Conservation (phyloP, 2,113 vertebrate species). For the Struthidea cinerea region DNA sequence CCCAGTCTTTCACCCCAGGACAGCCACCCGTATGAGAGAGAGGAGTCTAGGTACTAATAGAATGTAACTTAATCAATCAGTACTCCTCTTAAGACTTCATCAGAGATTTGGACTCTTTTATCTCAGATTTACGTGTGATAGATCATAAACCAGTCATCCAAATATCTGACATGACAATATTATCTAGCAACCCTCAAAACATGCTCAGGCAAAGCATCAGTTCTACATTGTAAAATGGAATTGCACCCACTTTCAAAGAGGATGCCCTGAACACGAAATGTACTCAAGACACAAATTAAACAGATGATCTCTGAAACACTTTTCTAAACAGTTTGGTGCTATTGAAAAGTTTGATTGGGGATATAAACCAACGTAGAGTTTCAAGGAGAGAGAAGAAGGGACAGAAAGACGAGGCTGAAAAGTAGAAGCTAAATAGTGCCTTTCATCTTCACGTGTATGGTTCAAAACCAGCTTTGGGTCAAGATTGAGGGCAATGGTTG, state of each 20-base stretch:
- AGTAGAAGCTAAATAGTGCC: background rate
- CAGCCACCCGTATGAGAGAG: background rate
- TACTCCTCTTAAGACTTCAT: background rate
- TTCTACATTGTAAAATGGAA: background rate
- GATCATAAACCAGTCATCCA: background rate
- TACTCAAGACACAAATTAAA: background rate
- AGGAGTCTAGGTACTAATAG: background rate
- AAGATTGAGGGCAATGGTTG: background rate
- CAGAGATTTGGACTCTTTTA: background rate
- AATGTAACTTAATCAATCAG: background rate
- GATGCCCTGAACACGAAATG: background rate
- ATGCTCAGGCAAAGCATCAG: background rate
- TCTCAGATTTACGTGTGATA: background rate
- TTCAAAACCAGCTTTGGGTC: background rate
- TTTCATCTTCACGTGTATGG: background rate
- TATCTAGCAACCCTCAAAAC: background rate
- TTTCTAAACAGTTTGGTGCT: background rate
- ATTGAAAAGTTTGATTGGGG: background rate
- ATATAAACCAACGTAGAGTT: background rate
- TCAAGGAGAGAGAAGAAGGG: background rate
- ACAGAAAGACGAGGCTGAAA: background rate
- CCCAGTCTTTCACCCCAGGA: background rate
- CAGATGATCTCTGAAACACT: background rate
- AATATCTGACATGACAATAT: background rate
- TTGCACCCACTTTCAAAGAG: background rate